Conservation (phyloP, 2,797 vertebrate genomes). For the Acanthurus lineatus region DNA sequence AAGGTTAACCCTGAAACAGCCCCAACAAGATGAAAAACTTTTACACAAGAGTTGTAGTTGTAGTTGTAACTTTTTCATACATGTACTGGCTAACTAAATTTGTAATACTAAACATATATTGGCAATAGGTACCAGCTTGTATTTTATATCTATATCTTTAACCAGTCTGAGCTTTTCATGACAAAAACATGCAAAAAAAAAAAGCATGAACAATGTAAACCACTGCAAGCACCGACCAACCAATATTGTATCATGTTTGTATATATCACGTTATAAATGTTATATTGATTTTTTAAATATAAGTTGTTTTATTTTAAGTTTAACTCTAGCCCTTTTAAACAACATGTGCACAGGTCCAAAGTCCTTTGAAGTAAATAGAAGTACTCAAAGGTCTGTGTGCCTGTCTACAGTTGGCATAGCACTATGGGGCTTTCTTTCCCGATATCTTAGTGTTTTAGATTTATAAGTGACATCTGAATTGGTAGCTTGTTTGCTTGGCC, state of each 20-base stretch:
- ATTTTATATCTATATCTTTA: background rate
- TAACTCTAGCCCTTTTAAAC: background rate
- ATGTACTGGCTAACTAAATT: no score
- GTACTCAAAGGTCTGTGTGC: background rate
- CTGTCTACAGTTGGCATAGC: no score
- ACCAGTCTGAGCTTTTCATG: background rate
- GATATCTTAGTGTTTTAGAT: slow-evolving; percentile 30
- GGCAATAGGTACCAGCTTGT: background rate
- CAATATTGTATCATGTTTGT: no score
- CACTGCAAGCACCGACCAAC: background rate
- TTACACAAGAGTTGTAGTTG: no score
- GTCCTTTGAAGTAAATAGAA: background rate
- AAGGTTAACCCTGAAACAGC: slow-evolving; percentile 12
- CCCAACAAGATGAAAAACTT: background rate
- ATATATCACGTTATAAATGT: no score
- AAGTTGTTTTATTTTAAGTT: no score
- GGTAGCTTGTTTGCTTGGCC: slow-evolving; percentile 30
- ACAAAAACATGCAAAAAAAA: background rate
- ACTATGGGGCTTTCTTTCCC: slow-evolving; percentile 11
- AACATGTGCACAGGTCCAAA: background rate
- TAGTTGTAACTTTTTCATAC: no score
- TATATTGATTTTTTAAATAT: no score
- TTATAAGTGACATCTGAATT: slow-evolving; percentile 47
- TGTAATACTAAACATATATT: no score
- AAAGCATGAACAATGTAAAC: background rate